A percentile compares a stretch with the other conserved stretches of the same genome.
Evolutionary conservation across 2,797 vertebrate genomes (phyloP).

Genomic region (Myotis myotis): DNA sequence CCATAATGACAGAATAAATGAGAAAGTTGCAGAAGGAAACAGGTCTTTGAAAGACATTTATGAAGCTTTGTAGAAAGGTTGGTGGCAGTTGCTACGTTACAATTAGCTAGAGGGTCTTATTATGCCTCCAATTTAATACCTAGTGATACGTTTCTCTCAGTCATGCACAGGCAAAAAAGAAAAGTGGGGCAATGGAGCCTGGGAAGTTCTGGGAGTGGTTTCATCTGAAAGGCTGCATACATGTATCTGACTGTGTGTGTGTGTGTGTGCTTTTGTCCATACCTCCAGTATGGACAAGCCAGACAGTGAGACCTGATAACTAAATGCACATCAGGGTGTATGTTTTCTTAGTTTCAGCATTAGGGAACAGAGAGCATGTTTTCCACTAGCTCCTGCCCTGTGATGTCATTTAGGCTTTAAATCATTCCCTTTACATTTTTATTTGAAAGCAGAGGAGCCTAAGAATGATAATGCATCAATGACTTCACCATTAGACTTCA

Average conservation of each 20-base stretch:
- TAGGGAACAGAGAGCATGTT: constrained; percentile 49
- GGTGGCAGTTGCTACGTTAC: constrained; percentile 37
- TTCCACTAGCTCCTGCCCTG: constrained; percentile 68
- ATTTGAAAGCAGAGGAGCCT: constrained; percentile 67
- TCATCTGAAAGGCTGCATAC: background rate
- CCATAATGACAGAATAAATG: constrained; percentile 50
- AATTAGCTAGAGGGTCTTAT: constrained; percentile 57
- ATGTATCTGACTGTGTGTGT: background rate
- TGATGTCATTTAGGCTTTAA: constrained; percentile 75
- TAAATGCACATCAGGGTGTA: constrained; percentile 39
- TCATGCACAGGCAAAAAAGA: background rate
- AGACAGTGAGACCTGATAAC: background rate
- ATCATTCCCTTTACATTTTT: constrained; percentile 74
- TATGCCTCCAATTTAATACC: constrained; percentile 53
- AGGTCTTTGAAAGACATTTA: constrained; percentile 47
- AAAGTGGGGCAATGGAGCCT: background rate
- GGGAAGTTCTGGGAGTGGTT: background rate
- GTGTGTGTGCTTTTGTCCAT: background rate
- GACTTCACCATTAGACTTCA: constrained; percentile 72
- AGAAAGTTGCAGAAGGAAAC: constrained; percentile 51
- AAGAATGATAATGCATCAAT: constrained; percentile 78
- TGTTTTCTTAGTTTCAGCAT: constrained; percentile 43
- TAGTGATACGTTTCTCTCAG: constrained; percentile 49
- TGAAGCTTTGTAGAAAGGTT: constrained; percentile 3
- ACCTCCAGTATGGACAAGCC: background rate